Conservation (phyloP, 2,797 vertebrate species). For the Crocidura indochinensis region DNA sequence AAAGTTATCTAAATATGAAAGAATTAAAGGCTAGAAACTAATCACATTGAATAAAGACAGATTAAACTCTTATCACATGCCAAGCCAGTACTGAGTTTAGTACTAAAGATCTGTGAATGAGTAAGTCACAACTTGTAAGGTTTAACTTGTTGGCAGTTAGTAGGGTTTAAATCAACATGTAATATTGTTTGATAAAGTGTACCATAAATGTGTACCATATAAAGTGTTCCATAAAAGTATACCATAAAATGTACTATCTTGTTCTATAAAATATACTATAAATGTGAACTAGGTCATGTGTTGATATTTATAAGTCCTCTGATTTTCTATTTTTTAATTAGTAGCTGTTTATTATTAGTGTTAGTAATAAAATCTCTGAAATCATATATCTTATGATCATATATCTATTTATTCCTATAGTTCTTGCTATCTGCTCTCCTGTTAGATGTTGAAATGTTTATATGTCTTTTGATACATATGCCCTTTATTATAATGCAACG, state of each 20-base stretch:
- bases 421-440: not conserved
- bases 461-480: not conserved
- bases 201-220: not conserved
- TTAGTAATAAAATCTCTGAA: slow-evolving; percentile 15
- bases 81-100: not conserved
- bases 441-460: not conserved
- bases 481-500: slow-evolving; percentile 3
- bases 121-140: not conserved
- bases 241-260: not conserved
- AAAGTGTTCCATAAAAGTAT: not conserved
- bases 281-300: slow-evolving; percentile 19
- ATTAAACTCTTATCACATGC: slow-evolving; percentile 21
- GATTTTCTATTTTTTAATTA: slow-evolving; percentile 57
- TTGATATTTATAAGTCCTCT: slow-evolving; percentile 1
- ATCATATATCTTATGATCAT: not conserved
- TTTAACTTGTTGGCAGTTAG: slow-evolving; percentile 1
- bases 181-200: slow-evolving; percentile 35
- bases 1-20: slow-evolving; percentile 38
- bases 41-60: slow-evolving; percentile 21
- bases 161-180: not conserved
- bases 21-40: not conserved
- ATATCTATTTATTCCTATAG: not conserved
- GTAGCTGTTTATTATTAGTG: not conserved
- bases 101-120: not conserved
- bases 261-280: not conserved